Evolutionary conservation across 2,797 vertebrate genomes (phyloP).

Genomic region (Hyperoplus immaculatus): DNA sequence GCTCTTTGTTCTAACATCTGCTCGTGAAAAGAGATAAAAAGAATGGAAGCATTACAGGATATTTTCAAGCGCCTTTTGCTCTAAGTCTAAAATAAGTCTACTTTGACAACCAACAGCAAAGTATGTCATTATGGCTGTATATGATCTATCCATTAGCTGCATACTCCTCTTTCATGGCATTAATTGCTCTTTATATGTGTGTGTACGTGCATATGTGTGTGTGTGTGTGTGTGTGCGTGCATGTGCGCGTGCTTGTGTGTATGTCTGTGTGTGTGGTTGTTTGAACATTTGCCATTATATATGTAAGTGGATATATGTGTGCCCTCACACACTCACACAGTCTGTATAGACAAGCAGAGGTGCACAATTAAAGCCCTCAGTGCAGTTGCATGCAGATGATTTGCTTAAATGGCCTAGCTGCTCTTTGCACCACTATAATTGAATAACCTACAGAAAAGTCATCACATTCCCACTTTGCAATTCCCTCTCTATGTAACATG

Average conservation of each 20-base stretch:
- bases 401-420: conserved; percentile 82
- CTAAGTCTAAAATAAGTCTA: conserved; percentile 74
- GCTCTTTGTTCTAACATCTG: conserved; percentile 84
- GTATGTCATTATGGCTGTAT: conserved; percentile 76
- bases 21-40: conserved; percentile 75
- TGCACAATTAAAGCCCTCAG: conserved; percentile 81
- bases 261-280: conserved; percentile 41
- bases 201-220: conserved; percentile 32
- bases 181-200: conserved; percentile 72
- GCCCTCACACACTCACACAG: conserved; percentile 64
- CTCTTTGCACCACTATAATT: conserved; percentile 88
- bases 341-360: conserved; percentile 78
- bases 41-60: conserved; percentile 69
- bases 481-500: conserved; percentile 79
- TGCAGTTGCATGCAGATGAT: conserved; percentile 82
- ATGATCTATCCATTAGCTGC: conserved; percentile 80
- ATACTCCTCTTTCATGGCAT: conserved; percentile 66
- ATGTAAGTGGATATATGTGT: conserved; percentile 36
- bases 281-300: conserved; percentile 16
- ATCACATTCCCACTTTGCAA: conserved; percentile 82
- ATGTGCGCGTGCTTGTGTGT: conserved; percentile 28
- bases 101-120: conserved; percentile 76
- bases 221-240: conserved; percentile 41
- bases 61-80: conserved; percentile 68
- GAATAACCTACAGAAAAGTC: conserved; percentile 89